phyloP scores from a whole-genome alignment of 2,113 vertebrate species.

The Eudyptes chrysolophus region DNA sequence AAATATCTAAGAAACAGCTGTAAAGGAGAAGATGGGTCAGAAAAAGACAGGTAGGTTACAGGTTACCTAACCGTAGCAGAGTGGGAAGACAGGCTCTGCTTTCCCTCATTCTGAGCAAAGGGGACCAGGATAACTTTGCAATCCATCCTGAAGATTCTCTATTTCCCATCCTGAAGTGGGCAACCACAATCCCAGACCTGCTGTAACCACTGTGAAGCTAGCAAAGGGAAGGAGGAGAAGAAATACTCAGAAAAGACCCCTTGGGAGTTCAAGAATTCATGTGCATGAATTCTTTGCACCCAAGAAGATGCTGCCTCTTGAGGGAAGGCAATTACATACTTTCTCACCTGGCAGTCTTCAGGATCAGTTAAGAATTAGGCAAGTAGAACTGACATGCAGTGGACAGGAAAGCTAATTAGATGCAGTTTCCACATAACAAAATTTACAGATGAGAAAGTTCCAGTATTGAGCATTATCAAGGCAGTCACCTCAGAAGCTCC shows the following conservation, averaged over 20 bases:
- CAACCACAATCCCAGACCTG: not conserved
- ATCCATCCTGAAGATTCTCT: not conserved
- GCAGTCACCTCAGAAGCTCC: not conserved
- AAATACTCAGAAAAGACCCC: not conserved
- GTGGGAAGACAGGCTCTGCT: not conserved
- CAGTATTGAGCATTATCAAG: not conserved
- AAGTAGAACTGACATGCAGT: not conserved
- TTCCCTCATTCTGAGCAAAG: not conserved
- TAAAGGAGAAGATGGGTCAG: not conserved
- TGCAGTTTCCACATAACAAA: not conserved
- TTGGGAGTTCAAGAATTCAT: not conserved
- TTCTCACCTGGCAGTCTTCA: not conserved
- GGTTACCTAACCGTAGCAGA: fast-evolving
- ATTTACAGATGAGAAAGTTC: not conserved
- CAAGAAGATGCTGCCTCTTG: not conserved
- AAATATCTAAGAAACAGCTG: not conserved
- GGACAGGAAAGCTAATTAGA: not conserved
- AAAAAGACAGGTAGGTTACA: not conserved
- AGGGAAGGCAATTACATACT: not conserved
- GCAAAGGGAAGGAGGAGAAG: not conserved
- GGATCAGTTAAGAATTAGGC: not conserved
- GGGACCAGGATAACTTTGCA: not conserved
- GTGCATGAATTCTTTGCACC: not conserved
- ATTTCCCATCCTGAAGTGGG: not conserved
- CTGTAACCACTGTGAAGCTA: not conserved